Percentiles rank a stretch among this genome's conserved stretches.
Evolutionary conservation across 2,888 invertebrate genomes (phyloP).

Genomic region (Anoncus sp.): DNA sequence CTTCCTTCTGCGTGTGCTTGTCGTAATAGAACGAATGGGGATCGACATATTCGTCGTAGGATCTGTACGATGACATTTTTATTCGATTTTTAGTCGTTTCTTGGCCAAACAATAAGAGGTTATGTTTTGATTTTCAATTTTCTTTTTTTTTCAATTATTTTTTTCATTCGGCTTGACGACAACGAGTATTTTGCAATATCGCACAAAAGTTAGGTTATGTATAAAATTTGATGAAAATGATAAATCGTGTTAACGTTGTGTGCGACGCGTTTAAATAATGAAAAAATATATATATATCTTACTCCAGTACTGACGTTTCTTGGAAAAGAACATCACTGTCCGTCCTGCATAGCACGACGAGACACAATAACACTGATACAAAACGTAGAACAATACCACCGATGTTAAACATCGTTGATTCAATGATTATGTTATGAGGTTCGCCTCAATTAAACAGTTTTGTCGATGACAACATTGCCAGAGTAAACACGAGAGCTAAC

Average conservation of each 20-base stretch:
- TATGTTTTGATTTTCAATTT: neutral
- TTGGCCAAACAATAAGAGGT: neutral
- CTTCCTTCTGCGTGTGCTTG: constrained; percentile 47
- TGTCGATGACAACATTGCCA: neutral
- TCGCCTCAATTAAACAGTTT: neutral
- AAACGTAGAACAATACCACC: too few relatives aligned
- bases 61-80: constrained; percentile 39
- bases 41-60: constrained; percentile 65
- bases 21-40: constrained; percentile 73
- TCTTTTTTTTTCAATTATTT: neutral
- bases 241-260: neutral
- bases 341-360: neutral
- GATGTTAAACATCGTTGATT: constrained; percentile 13
- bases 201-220: constrained; percentile 1
- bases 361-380: constrained; percentile 9
- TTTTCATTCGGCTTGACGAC: neutral
- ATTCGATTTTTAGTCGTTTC: neutral
- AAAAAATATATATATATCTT: constrained; percentile 12
- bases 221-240: neutral
- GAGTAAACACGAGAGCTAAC: too few relatives aligned
- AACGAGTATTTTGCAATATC: neutral
- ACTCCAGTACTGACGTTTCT: constrained; percentile 9
- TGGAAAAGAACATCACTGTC: constrained; percentile 3
- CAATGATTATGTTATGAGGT: neutral
- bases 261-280: too few relatives aligned